A percentile compares a stretch with the other conserved stretches of the same genome.
phyloP scores from a whole-genome alignment of 2,797 vertebrate species.

The Premnoplex brunnescens region DNA sequence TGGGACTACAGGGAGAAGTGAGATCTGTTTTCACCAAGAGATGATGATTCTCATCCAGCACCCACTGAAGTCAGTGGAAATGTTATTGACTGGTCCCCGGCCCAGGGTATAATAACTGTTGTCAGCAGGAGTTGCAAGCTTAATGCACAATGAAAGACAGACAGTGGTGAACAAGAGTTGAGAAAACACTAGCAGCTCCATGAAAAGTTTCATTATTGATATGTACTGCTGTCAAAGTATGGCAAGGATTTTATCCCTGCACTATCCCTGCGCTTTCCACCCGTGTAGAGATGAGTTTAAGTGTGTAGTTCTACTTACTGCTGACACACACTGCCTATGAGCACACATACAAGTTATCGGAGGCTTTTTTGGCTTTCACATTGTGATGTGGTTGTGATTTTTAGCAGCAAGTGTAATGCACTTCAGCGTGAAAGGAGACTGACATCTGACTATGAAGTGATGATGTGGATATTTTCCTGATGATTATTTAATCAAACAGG shows the following conservation, averaged over 20 bases:
- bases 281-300: background rate
- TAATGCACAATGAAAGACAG: background rate
- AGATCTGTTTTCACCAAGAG: background rate
- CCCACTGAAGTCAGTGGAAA: background rate
- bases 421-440: background rate
- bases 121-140: background rate
- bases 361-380: background rate
- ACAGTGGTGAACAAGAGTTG: background rate
- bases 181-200: background rate
- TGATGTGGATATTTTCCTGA: constrained; percentile 30
- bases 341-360: background rate
- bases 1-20: background rate
- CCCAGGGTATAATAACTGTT: background rate
- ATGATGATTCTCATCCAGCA: background rate
- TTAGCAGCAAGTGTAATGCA: background rate
- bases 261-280: background rate
- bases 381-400: background rate
- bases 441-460: constrained; percentile 28
- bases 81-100: background rate
- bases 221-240: background rate
- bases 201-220: background rate
- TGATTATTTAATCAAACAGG: constrained; percentile 66
- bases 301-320: background rate
- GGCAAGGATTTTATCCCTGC: background rate
- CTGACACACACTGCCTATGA: background rate